Base-by-base conservation (phyloP, 2,888 invertebrate species). In the Apantesis nais region DNA sequence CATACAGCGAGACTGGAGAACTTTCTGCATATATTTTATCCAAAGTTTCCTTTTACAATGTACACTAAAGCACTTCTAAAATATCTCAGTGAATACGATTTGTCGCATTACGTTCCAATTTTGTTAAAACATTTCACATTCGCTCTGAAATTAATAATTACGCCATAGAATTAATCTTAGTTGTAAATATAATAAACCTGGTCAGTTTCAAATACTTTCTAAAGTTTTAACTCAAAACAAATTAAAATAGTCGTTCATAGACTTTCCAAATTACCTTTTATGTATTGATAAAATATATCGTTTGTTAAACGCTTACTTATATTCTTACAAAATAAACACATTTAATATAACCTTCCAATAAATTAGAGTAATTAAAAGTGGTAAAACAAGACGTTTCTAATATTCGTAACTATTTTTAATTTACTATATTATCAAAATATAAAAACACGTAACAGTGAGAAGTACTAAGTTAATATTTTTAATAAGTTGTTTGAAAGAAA, bases 11-110 rank as follows among this genome's bases (percentile, higher is more conserved):
- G 60, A 67, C 64, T 14, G 77, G 48, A 70, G 63, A 86, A 89
- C 80, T 88, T 84, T 78, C 64, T 70, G 84, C 81, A 86, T 87
- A 82, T 66, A 85, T 85, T 86, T 83, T 39, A 14, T 16, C 34
- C 61, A 67, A 62, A 75, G 70, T 78, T 78, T 71, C 22, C 63
- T 58, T 63, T 72, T 74, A 66, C 37, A 73, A 58, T 64, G 58
- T 76, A 63, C 68, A 55, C 71, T 60, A 55, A 62, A 62, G 31
- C 61, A 65, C 62, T 52, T 67, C 74, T 72, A 70, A 67, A 72
- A 72, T 72, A 61, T 76, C 67, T 74, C 74, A 76, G 76, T 73
- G 74, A 63, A 74, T 70, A 71, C 74, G 71, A 78, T 78, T 82
- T 79, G 74, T 70, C 62, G 7, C 25, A 25, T 68, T 58, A 52